These are phyloP conservation scores for Scomber scombrus DNA, from an alignment of 2,113 vertebrate genomes.

Conservation along the genomic window DNA sequence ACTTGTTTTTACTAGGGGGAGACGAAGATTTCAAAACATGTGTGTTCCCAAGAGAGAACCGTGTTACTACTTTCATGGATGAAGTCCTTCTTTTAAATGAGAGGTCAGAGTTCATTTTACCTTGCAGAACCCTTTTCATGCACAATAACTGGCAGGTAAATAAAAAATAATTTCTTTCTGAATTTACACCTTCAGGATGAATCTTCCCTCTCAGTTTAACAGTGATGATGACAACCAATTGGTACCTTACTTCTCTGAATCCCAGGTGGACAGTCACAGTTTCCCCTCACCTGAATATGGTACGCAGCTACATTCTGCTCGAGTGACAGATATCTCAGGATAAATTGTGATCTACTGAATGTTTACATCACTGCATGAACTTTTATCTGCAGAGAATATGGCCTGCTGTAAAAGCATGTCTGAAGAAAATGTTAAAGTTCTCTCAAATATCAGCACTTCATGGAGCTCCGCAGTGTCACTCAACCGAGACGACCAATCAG, in stretches of 20 bases:
- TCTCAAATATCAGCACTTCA: conserved; percentile 14
- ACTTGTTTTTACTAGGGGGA: too few relatives aligned
- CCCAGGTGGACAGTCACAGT: conserved; percentile 23
- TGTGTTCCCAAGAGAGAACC: too few relatives aligned
- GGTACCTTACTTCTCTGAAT: background rate
- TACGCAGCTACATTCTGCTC: conserved; percentile 18
- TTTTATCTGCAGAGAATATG: conserved; percentile 42
- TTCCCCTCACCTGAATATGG: conserved; percentile 46
- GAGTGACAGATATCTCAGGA: background rate
- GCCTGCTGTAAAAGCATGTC: conserved; percentile 2
- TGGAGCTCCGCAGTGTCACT: conserved; percentile 9
- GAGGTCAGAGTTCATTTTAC: too few relatives aligned
- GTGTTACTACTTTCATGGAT: too few relatives aligned
- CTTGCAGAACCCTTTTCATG: too few relatives aligned
- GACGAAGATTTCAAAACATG: too few relatives aligned
- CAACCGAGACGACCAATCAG: conserved; percentile 32
- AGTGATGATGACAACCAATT: too few relatives aligned
- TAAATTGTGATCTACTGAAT: conserved; percentile 1
- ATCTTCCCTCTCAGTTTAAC: too few relatives aligned
- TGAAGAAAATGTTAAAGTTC: conserved; percentile 16
- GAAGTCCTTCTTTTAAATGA: too few relatives aligned
- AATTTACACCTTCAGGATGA: too few relatives aligned
- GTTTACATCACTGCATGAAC: conserved; percentile 13
- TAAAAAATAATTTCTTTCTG: too few relatives aligned
- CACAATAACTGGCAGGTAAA: too few relatives aligned